Conservation (phyloP, 2,797 vertebrate species). For the Mormyrus proboscirostris region DNA sequence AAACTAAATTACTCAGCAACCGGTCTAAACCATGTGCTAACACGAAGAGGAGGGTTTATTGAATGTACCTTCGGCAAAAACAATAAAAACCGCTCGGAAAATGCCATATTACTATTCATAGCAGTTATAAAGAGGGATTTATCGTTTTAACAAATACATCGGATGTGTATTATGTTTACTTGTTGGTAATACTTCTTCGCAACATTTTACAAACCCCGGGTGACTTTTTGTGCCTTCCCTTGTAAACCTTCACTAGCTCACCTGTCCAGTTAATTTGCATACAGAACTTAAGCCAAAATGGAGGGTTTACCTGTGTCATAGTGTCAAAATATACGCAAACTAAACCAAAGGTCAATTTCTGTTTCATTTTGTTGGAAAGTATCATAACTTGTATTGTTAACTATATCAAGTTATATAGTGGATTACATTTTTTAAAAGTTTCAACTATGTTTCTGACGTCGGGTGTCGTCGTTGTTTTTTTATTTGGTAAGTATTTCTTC, state of each 20-base stretch:
- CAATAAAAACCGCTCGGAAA: neutral
- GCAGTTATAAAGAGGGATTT: neutral
- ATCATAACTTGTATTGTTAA: neutral
- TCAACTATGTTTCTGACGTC: slow-evolving; percentile 48
- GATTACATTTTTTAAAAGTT: neutral
- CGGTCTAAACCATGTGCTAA: slow-evolving; percentile 46
- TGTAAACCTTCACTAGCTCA: slow-evolving; percentile 30
- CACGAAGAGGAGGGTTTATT: slow-evolving; percentile 4
- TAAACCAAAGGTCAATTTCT: neutral
- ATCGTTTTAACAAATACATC: neutral
- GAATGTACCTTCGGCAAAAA: neutral
- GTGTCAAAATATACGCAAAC: neutral
- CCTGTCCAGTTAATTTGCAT: slow-evolving; percentile 33
- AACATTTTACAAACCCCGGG: neutral
- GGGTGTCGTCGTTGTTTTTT: slow-evolving; percentile 47
- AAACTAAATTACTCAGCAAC: neutral
- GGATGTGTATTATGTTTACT: neutral
- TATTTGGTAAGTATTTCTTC: slow-evolving; percentile 53
- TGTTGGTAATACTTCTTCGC: neutral
- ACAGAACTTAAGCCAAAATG: slow-evolving; percentile 49
- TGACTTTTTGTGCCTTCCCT: slow-evolving; percentile 26
- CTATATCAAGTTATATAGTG: neutral
- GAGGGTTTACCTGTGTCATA: slow-evolving; percentile 46
- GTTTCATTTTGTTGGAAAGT: neutral
- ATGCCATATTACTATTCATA: neutral